A percentile compares a stretch with the other conserved stretches of the same genome.
These are phyloP conservation scores for Gryllus bimaculatus DNA, from an alignment of 1,140 invertebrate genomes.

Conservation along the genomic window DNA sequence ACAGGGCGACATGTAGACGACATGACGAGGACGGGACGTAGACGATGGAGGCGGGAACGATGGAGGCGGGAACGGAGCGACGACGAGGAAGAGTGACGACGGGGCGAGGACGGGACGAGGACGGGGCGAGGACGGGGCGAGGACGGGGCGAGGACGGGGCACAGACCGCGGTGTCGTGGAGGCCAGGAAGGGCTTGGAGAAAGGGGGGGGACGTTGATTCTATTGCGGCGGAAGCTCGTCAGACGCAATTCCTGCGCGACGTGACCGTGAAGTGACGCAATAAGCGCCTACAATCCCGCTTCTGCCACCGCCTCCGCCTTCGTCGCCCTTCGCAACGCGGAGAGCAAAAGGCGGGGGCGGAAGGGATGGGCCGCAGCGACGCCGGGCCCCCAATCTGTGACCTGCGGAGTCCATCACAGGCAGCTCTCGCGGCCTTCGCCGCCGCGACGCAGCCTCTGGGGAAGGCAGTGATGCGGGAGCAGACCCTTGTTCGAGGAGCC, in stretches of 20 bases:
- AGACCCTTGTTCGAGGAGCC: too few relatives aligned
- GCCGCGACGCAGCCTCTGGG: too few relatives aligned
- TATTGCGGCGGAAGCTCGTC: not conserved
- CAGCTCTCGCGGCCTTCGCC: too few relatives aligned
- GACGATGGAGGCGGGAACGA: too few relatives aligned
- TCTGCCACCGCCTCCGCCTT: not conserved
- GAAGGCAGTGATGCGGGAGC: too few relatives aligned
- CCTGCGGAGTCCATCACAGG: not conserved
- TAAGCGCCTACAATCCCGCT: not conserved
- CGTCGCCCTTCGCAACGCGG: too few relatives aligned
- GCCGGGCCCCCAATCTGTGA: not conserved
- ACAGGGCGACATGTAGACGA: too few relatives aligned
- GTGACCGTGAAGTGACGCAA: conserved; percentile 2
- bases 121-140: not conserved
- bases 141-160: not conserved
- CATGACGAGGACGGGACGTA: too few relatives aligned
- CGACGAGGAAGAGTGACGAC: too few relatives aligned
- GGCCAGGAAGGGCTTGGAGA: not conserved
- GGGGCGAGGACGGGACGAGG: not conserved
- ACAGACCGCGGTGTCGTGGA: not conserved
- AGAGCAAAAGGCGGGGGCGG: too few relatives aligned
- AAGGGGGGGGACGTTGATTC: not conserved
- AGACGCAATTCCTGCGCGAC: not conserved
- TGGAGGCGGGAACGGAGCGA: too few relatives aligned
- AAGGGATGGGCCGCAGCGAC: too few relatives aligned